Base-by-base conservation (phyloP, 2,113 vertebrate genomes). In the Crotalus helleri region DNA sequence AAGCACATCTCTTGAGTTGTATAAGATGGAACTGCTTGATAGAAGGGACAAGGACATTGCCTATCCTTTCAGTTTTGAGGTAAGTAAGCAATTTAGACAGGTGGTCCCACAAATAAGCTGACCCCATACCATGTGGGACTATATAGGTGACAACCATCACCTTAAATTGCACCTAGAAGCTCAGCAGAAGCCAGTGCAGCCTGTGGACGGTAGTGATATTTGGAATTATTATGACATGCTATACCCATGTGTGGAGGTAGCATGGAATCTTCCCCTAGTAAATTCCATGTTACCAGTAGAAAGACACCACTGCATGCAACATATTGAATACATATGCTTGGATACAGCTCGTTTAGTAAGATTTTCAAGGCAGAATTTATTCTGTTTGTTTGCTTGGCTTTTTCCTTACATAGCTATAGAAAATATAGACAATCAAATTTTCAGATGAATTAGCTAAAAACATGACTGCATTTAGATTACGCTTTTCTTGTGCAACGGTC, bases 401-500 rank as follows among this genome's bases (percentile, higher is more conserved):
- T n/a, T 81, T 33, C 10, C 13, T 61, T 59, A 15, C 33, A 57
- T 26, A 44, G 53, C 33, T 57, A 19, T 44, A 21, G 46, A 29
- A 49, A 91, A 21, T 26, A 92, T 17, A 4, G 24, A 94, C 94
- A 94, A 90, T 81, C n/a, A 93, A 21, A 92, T 61, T 90, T 92
- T 93, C 85, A 96, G 85, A 93, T 95, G 53, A 95, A 95, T 64
- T 59, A 49, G 5, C 23, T 85, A 19, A n/a, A 92, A 88, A 46
- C n/a, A 55, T 17, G n/a, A 2, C 33, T 90, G 44, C 24, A 49
- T 90, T 49, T 26, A 49, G 57, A 90, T 23, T 15, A 90, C 7
- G 44, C 24, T 90, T 64, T 49, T 64, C 26, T 64, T 15, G 11
- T n/a, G 12, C 23, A 61, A 64, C 29, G 19, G 9, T 23, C 57